Percentiles rank a stretch among this genome's conserved stretches.
Conservation (phyloP, 2,797 vertebrate species). For the Eulemur albifrons region DNA sequence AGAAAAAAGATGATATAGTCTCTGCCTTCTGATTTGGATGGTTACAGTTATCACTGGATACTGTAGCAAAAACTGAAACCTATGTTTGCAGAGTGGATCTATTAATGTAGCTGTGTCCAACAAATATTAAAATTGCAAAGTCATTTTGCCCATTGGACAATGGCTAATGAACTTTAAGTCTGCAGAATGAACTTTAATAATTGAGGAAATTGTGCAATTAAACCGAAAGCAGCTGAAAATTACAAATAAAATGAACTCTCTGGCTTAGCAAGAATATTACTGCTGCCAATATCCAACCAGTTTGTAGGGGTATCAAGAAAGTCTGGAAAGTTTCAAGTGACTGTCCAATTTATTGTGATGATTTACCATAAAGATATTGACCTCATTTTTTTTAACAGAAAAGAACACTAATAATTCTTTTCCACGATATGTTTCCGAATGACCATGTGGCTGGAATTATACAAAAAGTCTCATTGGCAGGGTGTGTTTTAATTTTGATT, state of each 20-base stretch:
- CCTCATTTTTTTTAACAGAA: slow-evolving; percentile 64
- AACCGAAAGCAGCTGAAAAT: slow-evolving; percentile 55
- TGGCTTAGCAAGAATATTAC: slow-evolving; percentile 45
- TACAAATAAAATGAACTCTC: slow-evolving; percentile 74
- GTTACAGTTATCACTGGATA: neutral
- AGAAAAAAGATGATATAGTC: neutral
- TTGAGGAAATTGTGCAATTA: slow-evolving; percentile 71
- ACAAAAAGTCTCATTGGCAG: slow-evolving; percentile 70
- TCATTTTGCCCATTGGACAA: slow-evolving; percentile 68
- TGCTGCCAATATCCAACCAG: slow-evolving; percentile 41
- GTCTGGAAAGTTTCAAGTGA: slow-evolving; percentile 47
- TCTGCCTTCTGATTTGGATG: neutral
- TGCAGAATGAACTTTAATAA: slow-evolving; percentile 74
- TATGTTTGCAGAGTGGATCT: neutral
- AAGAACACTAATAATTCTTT: slow-evolving; percentile 55
- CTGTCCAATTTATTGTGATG: slow-evolving; percentile 15
- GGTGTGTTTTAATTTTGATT: slow-evolving; percentile 82
- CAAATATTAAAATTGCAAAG: slow-evolving; percentile 73
- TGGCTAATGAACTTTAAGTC: slow-evolving; percentile 75
- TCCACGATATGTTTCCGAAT: slow-evolving; percentile 4
- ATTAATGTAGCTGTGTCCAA: slow-evolving; percentile 50
- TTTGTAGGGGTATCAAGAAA: neutral
- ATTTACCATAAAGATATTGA: slow-evolving; percentile 59
- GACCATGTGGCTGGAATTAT: slow-evolving; percentile 68
- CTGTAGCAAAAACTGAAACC: neutral